Base-by-base conservation (phyloP, 2,888 invertebrate species). In the Epinotia brunnichana region DNA sequence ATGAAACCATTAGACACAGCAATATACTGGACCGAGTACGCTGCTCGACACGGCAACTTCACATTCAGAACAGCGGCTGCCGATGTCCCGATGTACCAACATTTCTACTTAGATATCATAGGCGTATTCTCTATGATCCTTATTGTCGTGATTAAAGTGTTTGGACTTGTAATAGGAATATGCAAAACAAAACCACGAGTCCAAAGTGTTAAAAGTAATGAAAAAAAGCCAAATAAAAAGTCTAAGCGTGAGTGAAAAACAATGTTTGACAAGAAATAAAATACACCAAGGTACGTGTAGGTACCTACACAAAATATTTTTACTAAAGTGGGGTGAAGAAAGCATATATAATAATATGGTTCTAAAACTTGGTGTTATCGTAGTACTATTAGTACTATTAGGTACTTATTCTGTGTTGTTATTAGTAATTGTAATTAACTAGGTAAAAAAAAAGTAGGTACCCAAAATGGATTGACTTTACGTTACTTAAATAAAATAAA, bases 11-110 rank as follows among this genome's bases (percentile, higher is more conserved):
- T 95, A 78, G 94, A 95, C 61, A 94, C 94, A 0, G 95, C 95
- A 2, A 83, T 95, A 13, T 95, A 92, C 82, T 95, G 95, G 95
- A 94, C 95, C 1, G 95, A 95, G 81, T 95, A 94, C 79, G 94
- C 94, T 0, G 94, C 94, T 9, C 89, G 91, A 70, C 90, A 95
- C 77, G 83, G 91, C 10, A 94, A 94, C 74, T 82, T 87, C 41
- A 87, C 85, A 1, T 89, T 94, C 80, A 89, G 92, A 67, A 89
- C 94, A 0, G 89, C 94, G 1, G 94, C 94, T 2, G 94, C 94
- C 0, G 93, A 94, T 73, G 92, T 94, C 77, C 94, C 94, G 0
- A 81, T 89, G 21, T 94, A 94, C 78, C 93, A 95, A 76, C 93
- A 94, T 77, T 80, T 89, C 13, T 86, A 93, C 60, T 79, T 95